Evolutionary conservation across 1,140 invertebrate genomes (phyloP).

Genomic region (Matsumurasca onukii): DNA sequence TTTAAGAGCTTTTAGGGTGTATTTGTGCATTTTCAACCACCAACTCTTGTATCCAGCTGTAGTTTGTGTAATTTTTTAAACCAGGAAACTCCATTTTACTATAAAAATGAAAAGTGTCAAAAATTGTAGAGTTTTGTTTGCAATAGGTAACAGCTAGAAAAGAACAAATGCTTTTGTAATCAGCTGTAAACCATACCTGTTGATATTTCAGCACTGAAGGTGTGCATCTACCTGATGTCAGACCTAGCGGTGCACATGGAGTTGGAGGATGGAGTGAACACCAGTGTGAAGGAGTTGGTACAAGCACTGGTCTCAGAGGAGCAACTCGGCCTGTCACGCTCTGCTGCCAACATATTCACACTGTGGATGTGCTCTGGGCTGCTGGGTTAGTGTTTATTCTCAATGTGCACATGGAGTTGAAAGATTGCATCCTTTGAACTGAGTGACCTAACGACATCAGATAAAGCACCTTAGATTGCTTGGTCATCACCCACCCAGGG

Average conservation of each 20-base stretch:
- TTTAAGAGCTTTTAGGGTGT: too few relatives aligned
- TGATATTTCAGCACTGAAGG: conserved; percentile 37
- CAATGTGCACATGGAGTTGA: too few relatives aligned
- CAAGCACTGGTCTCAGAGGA: conserved; percentile 56
- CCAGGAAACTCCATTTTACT: neutral
- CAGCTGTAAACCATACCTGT: too few relatives aligned
- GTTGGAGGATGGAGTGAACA: conserved; percentile 60
- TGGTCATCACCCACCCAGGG: too few relatives aligned
- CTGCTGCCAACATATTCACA: conserved; percentile 59
- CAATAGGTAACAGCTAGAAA: too few relatives aligned
- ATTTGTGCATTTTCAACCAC: neutral
- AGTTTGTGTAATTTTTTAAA: neutral
- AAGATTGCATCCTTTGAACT: too few relatives aligned
- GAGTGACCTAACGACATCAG: too few relatives aligned
- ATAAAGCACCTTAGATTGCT: too few relatives aligned
- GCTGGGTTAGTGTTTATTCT: conserved; percentile 47
- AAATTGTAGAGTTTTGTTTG: neutral
- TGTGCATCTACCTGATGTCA: conserved; percentile 66
- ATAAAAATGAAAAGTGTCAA: neutral
- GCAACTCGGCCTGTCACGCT: conserved; percentile 57
- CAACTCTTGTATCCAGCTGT: neutral
- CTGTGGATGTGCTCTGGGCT: conserved; percentile 67
- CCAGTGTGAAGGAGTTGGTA: conserved; percentile 54
- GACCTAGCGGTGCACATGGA: conserved; percentile 66
- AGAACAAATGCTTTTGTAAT: too few relatives aligned